Conservation (phyloP, 1,140 invertebrate species). For the Dinothrombium tinctorium region DNA sequence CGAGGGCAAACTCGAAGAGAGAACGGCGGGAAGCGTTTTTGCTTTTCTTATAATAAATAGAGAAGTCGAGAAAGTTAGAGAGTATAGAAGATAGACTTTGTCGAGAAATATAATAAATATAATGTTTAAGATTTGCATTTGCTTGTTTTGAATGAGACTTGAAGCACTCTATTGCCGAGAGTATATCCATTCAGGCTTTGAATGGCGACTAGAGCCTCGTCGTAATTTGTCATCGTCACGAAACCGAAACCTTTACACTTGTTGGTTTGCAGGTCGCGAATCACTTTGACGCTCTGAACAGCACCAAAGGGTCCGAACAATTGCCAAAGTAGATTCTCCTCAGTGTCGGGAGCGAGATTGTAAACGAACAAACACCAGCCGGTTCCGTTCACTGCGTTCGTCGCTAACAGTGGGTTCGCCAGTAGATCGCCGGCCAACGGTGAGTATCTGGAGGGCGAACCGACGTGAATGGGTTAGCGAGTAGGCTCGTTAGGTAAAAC, state of each 20-base stretch:
- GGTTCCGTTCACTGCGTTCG: slow-evolving; percentile 37
- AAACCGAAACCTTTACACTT: slow-evolving; percentile 99
- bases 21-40: no score
- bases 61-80: no score
- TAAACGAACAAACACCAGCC: slow-evolving; percentile 98
- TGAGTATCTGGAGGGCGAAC: slow-evolving; percentile 78
- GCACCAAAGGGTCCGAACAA: slow-evolving; percentile 96
- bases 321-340: slow-evolving; percentile 96
- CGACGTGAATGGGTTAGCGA: no score
- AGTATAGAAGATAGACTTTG: no score
- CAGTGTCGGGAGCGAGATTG: slow-evolving; percentile 90
- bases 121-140: slow-evolving; percentile 17
- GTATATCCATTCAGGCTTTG: slow-evolving; percentile 93
- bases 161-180: slow-evolving; percentile 82
- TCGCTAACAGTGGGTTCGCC: slow-evolving; percentile 59
- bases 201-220: slow-evolving; percentile 89
- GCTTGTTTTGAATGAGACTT: slow-evolving; percentile 88
- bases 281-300: slow-evolving; percentile 92
- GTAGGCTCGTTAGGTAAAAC: no score
- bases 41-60: no score
- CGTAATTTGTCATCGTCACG: slow-evolving; percentile 98
- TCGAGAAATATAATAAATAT: no score
- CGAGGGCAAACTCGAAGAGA: no score
- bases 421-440: slow-evolving; percentile 67
- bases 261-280: slow-evolving; percentile 87